Conservation (phyloP, 2,888 invertebrate species). For the Bhutanitis thaidina region DNA sequence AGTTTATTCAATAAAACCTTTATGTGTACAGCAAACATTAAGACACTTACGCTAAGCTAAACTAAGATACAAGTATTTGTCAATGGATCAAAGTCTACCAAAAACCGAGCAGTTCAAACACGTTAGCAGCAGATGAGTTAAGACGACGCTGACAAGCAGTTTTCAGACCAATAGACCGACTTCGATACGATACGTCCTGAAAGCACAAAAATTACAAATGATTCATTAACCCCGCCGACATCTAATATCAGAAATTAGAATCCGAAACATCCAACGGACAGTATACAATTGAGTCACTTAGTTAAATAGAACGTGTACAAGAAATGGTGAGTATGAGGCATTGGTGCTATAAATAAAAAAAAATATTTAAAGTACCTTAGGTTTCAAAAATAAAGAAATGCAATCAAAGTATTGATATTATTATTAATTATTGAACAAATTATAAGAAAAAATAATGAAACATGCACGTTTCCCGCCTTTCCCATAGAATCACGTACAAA, state of each 20-base stretch:
- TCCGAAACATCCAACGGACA: neutral
- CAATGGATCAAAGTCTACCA: conserved; percentile 47
- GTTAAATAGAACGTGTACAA: neutral
- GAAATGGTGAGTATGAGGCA: neutral
- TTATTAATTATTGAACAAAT: too few relatives aligned
- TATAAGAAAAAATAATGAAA: too few relatives aligned
- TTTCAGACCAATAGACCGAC: conserved; percentile 39
- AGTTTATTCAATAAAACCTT: conserved; percentile 45
- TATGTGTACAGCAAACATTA: conserved; percentile 46
- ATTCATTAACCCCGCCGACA: conserved; percentile 4
- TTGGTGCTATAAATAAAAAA: neutral
- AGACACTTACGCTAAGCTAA: conserved; percentile 59
- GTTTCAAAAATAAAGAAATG: too few relatives aligned
- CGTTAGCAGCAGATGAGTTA: conserved; percentile 34
- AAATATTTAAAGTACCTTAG: too few relatives aligned
- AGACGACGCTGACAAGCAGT: conserved; percentile 51
- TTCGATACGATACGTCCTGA: conserved; percentile 37
- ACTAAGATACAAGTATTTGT: conserved; percentile 52
- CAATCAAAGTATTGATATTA: too few relatives aligned
- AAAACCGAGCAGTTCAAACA: conserved; percentile 28
- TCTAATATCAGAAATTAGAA: neutral
- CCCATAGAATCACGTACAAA: too few relatives aligned
- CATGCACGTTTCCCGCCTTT: too few relatives aligned
- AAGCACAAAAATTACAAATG: conserved; percentile 36
- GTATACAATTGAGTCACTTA: neutral